Evolutionary conservation across 2,888 invertebrate genomes (phyloP), one percentile per base, ranked within the genome.

Genomic region (Cheilosia vernalis): DNA sequence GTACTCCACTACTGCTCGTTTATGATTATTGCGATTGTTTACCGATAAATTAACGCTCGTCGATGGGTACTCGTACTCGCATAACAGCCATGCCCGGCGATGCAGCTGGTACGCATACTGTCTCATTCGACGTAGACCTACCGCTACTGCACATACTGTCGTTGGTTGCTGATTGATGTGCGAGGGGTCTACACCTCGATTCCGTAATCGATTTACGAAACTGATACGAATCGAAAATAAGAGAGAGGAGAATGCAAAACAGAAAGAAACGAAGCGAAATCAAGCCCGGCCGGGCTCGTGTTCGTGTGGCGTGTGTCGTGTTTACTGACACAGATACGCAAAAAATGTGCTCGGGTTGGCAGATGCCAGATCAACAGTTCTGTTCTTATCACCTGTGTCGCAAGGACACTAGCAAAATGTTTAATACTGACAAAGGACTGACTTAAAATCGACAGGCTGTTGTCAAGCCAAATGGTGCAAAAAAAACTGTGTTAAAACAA

Each of bases 171-270:
- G 60, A 27, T 3, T 4, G 19, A 21, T 27, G 27, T 27, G 27
- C 6, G 27, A 27, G 27, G 0, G 27, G 27, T 27, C 2, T 30
- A 21, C 47, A 51, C 9, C 61, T 76, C 33, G 58, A 80, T 82
- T 82, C 82, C 77, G 66, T 82, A 77, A 81, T 81, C 81, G 64
- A 81, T 81, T 81, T 81, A 30, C 51, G 51, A 64, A 81, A 82
- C 69, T 77, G 70, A 82, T 76, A 69, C 53, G 37, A 72, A 77
- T 80, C 64, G 40, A 70, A 58, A 24, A 51, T 42, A 47, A 76
- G 51, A 49, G n/a, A 40, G 15, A 37, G 19, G 40, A 40, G 17
- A 17, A 49, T 13, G 6, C 33, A 42, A 56, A 56, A 72, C 17
- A 60, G 60, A 49, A 37, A 56, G 17, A 51, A 63, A 63, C 47